These are phyloP conservation scores for Ectemnius continuus DNA, from an alignment of 2,888 invertebrate genomes.

Conservation along the genomic window DNA sequence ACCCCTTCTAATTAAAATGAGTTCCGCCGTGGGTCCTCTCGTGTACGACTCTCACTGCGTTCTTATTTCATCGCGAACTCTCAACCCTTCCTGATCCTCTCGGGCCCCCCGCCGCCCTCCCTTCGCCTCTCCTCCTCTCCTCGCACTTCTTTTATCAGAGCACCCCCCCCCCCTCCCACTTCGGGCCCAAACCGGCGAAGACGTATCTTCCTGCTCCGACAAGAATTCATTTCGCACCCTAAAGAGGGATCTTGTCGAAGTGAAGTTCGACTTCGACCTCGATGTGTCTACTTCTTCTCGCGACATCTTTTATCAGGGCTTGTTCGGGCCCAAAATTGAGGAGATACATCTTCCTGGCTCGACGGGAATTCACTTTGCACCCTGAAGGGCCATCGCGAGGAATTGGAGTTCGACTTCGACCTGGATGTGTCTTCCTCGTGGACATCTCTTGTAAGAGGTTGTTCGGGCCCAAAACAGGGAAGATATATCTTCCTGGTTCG, in stretches of 20 bases:
- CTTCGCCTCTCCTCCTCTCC: slow-evolving; percentile 21
- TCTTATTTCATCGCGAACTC: slow-evolving; percentile 61
- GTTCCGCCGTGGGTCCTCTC: slow-evolving; percentile 63
- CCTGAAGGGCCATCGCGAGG: neutral
- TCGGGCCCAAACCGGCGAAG: slow-evolving; percentile 38
- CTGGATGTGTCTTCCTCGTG: neutral
- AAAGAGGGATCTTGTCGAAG: too few species aligned
- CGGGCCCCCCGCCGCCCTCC: neutral
- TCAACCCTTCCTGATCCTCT: slow-evolving; percentile 22
- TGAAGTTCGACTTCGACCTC: too few species aligned
- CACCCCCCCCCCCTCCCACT: slow-evolving; percentile 39
- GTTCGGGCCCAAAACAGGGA: neutral
- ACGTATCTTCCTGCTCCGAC: neutral
- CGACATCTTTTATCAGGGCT: too few species aligned
- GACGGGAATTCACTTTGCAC: neutral
- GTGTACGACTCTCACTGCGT: slow-evolving; percentile 57
- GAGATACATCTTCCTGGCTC: neutral
- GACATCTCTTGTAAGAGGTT: neutral
- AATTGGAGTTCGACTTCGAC: neutral
- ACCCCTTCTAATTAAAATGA: slow-evolving; percentile 67
- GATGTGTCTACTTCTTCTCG: too few species aligned
- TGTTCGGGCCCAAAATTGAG: too few species aligned
- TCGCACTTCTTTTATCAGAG: slow-evolving; percentile 43
- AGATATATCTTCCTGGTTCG: too few species aligned
- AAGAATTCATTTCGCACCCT: slow-evolving; percentile 15